Evolutionary conservation across 2,113 vertebrate species (phyloP), one percentile per base, ranked within the genome.

Genomic region (Hipposideros armiger): DNA sequence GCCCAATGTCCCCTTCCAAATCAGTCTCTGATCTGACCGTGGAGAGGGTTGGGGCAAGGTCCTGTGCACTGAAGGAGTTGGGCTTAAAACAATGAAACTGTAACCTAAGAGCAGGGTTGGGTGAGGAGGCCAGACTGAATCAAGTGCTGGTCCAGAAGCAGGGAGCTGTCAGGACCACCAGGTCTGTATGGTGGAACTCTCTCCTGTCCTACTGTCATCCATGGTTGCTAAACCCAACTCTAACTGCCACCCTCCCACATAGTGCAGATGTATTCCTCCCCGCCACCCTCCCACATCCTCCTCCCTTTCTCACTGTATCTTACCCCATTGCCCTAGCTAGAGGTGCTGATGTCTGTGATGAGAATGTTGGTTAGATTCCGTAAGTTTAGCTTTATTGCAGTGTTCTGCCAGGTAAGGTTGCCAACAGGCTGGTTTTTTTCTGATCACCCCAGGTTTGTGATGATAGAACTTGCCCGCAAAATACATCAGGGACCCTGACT

Each of bases 201-300:
- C 17, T 11, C 11, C 60, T 10, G 30, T 26, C 13, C 17, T 19
- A 30, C 0, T 4, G 64, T 42, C 19, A 42, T 32, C 56, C 36
- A 3, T 0, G 6, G 24, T 7, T 30, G 24, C 64, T 24, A 50
- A 15, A 52, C 66, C 64, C 9, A n/a, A 2, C 13, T 19, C 50
- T 54, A 47, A 8, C 9, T 11, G 24, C 11, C 17, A 47, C 45
- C 1, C 60, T 19, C 20, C n/a, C 40, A 13, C 56, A 58, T 58
- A 26, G n/a, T 0, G 1, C 20, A 47, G 15, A 50, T 2, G 3
- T 9, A 17, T 20, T 22, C 30, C 42, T 45, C 10, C 32, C 56
- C 50, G 3, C 19, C 32, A 5, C 3, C 4, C n/a, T 1, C 20
- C 14, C 28, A 20, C 9, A 5, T 15, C 14, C 11, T 10, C 3